Evolutionary conservation across 2,113 vertebrate genomes (phyloP).

Genomic region (Mixornis gularis): DNA sequence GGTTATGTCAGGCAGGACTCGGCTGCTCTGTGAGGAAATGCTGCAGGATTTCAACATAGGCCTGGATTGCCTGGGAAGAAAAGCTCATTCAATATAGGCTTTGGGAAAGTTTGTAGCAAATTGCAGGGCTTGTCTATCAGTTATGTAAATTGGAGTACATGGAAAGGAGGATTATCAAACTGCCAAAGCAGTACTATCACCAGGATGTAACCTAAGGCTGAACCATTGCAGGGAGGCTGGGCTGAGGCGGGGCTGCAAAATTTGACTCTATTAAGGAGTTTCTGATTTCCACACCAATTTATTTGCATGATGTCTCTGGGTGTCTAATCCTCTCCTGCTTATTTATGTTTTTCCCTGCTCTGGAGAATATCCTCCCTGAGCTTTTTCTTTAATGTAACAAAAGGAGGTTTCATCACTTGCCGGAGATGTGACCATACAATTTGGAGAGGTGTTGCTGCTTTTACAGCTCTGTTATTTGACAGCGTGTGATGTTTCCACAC

Average conservation of each 20-base stretch:
- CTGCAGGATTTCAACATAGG: background rate
- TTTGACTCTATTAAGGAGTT: background rate
- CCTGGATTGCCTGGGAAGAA: background rate
- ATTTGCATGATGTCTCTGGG: background rate
- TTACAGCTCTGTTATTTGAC: background rate
- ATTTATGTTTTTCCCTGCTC: background rate
- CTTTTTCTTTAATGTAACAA: background rate
- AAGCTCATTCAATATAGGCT: background rate
- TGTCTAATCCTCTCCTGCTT: background rate
- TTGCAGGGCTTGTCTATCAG: background rate
- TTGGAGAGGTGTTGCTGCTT: background rate
- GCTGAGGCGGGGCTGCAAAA: background rate
- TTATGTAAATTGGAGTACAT: background rate
- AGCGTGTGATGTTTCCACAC: background rate
- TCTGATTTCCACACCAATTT: background rate
- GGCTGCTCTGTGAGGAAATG: background rate
- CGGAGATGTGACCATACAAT: background rate
- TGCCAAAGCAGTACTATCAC: background rate
- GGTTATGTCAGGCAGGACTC: background rate
- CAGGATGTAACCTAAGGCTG: background rate
- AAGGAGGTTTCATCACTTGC: background rate
- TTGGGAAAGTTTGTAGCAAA: background rate
- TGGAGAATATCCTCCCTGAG: background rate
- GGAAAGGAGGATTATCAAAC: background rate
- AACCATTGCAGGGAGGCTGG: background rate